phyloP scores from a whole-genome alignment of 2,888 invertebrate species.

The Andrena haemorrhoa region DNA sequence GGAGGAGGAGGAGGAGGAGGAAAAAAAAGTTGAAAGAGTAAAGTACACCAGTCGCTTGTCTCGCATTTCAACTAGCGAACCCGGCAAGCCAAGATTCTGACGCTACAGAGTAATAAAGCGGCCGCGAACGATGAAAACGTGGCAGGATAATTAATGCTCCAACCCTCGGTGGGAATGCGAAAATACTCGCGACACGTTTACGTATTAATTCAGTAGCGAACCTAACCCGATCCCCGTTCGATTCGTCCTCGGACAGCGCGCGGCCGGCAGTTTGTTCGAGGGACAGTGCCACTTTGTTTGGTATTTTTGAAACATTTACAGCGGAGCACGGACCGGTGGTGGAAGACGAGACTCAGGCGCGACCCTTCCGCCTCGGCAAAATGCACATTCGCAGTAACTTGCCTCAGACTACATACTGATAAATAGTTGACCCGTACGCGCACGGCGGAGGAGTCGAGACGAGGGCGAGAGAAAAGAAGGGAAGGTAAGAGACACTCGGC shows the following conservation, averaged over 20 bases:
- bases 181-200: neutral
- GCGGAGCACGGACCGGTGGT: too few relatives aligned
- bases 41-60: conserved; percentile 59
- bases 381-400: conserved; percentile 71
- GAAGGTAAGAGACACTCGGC: conserved; percentile 35
- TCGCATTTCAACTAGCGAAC: conserved; percentile 68
- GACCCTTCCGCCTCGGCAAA: conserved; percentile 55
- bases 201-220: neutral
- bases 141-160: neutral
- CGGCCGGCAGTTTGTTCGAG: neutral
- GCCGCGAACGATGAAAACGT: neutral
- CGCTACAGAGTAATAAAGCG: neutral
- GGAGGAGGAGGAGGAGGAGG: neutral
- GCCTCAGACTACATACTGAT: conserved; percentile 59
- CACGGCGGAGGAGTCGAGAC: conserved; percentile 26
- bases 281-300: neutral
- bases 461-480: conserved; percentile 41
- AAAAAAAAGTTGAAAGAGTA: conserved; percentile 60
- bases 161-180: neutral
- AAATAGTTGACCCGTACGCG: conserved; percentile 60
- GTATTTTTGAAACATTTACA: conserved; percentile 35
- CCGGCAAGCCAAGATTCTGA: conserved; percentile 1
- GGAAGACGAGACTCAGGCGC: neutral
- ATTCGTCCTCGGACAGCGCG: too few relatives aligned
- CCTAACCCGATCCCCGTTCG: too few relatives aligned